A percentile compares a stretch with the other conserved stretches of the same genome.
These are phyloP conservation scores for Lordiphosa andalusiaca DNA, from an alignment of 2,888 invertebrate genomes.

Conservation along the genomic window DNA sequence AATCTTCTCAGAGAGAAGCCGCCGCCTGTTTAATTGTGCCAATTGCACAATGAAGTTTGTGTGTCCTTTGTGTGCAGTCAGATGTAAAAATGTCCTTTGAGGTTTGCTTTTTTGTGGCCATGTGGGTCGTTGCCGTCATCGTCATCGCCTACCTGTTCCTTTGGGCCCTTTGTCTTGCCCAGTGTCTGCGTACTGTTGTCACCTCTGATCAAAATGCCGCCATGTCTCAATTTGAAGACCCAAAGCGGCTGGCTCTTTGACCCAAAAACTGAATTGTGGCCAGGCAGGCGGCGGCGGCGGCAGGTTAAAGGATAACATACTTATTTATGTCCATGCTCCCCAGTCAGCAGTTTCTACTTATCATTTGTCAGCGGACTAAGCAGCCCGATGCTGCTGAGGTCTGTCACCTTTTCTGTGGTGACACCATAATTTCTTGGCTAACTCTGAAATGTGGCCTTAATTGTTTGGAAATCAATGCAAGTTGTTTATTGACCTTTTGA, in stretches of 20 bases:
- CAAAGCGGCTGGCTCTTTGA: conserved; percentile 48
- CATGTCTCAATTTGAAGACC: conserved; percentile 56
- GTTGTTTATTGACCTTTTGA: conserved; percentile 66
- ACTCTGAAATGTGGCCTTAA: conserved; percentile 65
- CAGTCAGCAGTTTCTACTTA: conserved; percentile 62
- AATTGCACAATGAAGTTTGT: conserved; percentile 64
- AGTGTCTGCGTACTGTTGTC: conserved; percentile 34
- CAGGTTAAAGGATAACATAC: conserved; percentile 68
- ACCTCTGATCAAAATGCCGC: conserved; percentile 44
- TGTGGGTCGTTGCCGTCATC: conserved; percentile 6
- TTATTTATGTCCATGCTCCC: conserved; percentile 25
- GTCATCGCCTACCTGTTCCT: conserved; percentile 45
- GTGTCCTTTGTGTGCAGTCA: conserved; percentile 47
- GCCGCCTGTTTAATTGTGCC: conserved; percentile 65
- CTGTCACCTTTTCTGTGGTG: conserved; percentile 63
- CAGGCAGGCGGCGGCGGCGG: conserved; percentile 55
- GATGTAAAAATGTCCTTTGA: conserved; percentile 69
- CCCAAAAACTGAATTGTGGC: conserved; percentile 36
- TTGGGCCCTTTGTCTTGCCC: conserved; percentile 19
- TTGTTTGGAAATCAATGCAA: conserved; percentile 70
- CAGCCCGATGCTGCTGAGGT: conserved; percentile 33
- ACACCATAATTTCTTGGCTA: conserved; percentile 72
- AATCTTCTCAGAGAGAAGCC: conserved; percentile 35
- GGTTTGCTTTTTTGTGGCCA: conserved; percentile 39
- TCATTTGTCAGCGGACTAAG: conserved; percentile 69